Percentiles rank a stretch among this genome's conserved stretches.
Conservation (phyloP, 2,113 vertebrate genomes). For the Paralichthys olivaceus region DNA sequence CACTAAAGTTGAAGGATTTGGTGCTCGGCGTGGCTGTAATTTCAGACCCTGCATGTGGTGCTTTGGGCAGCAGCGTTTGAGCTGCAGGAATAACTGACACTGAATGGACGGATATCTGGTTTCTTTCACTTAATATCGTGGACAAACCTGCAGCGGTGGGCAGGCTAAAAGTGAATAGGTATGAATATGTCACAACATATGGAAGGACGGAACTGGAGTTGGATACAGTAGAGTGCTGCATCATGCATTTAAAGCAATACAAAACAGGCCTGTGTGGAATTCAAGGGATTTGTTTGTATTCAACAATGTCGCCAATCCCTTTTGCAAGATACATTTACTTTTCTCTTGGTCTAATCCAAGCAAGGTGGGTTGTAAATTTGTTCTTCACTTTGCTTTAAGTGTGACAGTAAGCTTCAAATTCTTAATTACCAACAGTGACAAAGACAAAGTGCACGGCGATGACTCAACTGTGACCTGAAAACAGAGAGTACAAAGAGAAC, state of each 20-base stretch:
- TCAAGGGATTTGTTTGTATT: no score
- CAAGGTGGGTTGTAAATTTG: no score
- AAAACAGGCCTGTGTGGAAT: no score
- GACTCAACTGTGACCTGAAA: not conserved
- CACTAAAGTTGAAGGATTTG: not conserved
- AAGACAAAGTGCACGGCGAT: not conserved
- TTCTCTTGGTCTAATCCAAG: no score
- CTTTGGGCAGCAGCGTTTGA: not conserved
- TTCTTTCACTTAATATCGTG: not conserved
- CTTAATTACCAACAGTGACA: not conserved
- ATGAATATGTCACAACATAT: not conserved
- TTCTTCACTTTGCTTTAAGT: no score
- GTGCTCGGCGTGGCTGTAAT: constrained; percentile 17
- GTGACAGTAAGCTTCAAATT: not conserved
- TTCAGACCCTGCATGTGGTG: constrained; percentile 6
- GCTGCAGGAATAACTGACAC: constrained; percentile 1
- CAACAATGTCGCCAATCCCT: no score
- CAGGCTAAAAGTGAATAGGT: not conserved
- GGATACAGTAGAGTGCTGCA: no score
- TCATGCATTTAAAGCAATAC: no score
- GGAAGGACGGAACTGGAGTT: not conserved
- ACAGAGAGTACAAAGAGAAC: not conserved
- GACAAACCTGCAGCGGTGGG: not conserved
- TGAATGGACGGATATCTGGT: not conserved
- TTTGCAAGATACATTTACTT: not conserved